Conservation (phyloP, 2,888 invertebrate species). For the Coleophora flavipennella region DNA sequence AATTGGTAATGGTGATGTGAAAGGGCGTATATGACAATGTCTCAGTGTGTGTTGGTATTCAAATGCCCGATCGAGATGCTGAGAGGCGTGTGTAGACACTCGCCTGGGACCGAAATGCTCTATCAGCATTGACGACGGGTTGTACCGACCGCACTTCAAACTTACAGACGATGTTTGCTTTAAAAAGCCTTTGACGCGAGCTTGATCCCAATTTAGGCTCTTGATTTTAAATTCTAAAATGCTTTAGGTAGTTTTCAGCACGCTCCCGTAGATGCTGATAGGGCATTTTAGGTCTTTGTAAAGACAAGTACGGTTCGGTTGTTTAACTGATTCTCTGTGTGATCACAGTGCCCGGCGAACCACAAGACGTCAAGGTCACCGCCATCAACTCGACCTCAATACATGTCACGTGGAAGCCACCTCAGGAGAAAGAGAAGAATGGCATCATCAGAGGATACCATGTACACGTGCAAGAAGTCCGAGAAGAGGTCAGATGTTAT, state of each 20-base stretch:
- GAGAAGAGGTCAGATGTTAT: constrained; percentile 78
- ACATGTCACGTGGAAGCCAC: constrained; percentile 95
- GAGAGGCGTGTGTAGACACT: constrained; percentile 49
- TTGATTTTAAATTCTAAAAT: constrained; percentile 24
- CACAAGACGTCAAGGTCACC: constrained; percentile 90
- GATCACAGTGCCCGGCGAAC: constrained; percentile 95
- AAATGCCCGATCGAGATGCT: constrained; percentile 77
- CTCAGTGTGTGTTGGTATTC: constrained; percentile 80
- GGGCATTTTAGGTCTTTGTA: constrained; percentile 60
- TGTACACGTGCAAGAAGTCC: constrained; percentile 93
- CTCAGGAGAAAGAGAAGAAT: constrained; percentile 90
- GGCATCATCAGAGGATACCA: constrained; percentile 98
- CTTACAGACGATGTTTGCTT: constrained; percentile 27
- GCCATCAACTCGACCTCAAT: constrained; percentile 97
- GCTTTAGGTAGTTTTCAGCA: constrained; percentile 60
- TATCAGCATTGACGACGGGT: constrained; percentile 65
- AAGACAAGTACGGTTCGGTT: constrained; percentile 28
- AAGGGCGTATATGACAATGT: constrained; percentile 61
- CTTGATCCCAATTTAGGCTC: constrained; percentile 46
- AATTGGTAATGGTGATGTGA: constrained; percentile 68
- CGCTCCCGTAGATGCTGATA: constrained; percentile 71
- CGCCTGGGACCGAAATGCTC: constrained; percentile 58
- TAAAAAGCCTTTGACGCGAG: constrained; percentile 37
- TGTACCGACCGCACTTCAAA: constrained; percentile 55
- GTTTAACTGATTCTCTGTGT: constrained; percentile 34